Base-by-base conservation (phyloP, 2,113 vertebrate genomes). In the Phrynocephalus versicolor region DNA sequence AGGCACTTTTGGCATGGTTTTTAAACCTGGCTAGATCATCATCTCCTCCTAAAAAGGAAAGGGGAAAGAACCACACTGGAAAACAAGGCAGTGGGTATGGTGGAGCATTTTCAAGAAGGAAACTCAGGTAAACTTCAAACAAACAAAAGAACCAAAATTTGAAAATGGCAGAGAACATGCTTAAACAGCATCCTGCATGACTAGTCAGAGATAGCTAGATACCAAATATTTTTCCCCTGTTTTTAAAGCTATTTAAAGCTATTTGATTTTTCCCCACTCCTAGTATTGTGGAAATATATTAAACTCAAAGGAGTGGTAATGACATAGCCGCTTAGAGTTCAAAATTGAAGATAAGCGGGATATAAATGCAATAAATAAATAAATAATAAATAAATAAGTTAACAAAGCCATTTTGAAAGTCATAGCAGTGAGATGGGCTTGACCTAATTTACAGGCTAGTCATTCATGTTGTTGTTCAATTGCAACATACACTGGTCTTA, bases 21-120 rank as follows among this genome's bases (percentile, higher is more conserved):
- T 92, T 85, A 78, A 82, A 82, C 18, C 62, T 27, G 0, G 87
- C 87, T 89, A 91, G 91, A 82, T 15, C 10, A 83, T 70, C 30
- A 60, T 69, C 58, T 41, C 45, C 30, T 18, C 14, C 7, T 18
- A 35, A 78, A 69, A 60, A 71, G 19, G 19, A 75, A 15, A 4
- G 39, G 10, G 18, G 15, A 13, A 57, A 88, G 78, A 73, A 60
- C 70, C 30, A 85, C 55, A 88, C 81, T 77, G 45, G 83, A 90
- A 45, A 89, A 79, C 2, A 78, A 58, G 7, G 78, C 18, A 37
- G 19, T 64, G 1, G 84, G 92, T 91, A 92, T 12, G 45, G 64
- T 70, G 85, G 37, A 84, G 37, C n/a, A 69, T 85, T 91, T 82
- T n/a, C 76, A 88, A 71, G 25, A 70, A 1, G 57, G 19, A 71